phyloP scores from a whole-genome alignment of 1,140 invertebrate genomes.

The Vanessa tameamea region DNA sequence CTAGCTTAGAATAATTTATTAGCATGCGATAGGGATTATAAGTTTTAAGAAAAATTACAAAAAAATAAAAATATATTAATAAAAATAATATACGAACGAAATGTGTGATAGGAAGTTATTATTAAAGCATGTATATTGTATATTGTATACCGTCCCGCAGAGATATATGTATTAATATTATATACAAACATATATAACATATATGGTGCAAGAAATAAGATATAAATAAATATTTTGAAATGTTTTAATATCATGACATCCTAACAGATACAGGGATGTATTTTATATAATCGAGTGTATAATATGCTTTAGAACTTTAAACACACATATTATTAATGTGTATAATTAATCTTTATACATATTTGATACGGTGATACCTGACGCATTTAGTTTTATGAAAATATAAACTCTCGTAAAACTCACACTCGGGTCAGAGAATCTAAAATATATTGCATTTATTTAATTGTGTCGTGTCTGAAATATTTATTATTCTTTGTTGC shows the following conservation, averaged over 20 bases:
- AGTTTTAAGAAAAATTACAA: conserved; percentile 52
- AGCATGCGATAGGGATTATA: conserved; percentile 66
- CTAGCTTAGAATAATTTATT: conserved; percentile 76
- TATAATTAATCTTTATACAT: conserved; percentile 9
- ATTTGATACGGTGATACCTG: conserved; percentile 12
- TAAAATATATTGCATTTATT: conserved; percentile 61
- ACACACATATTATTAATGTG: conserved; percentile 1
- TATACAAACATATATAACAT: conserved; percentile 28
- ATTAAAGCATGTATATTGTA: conserved; percentile 56
- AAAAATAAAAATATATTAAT: conserved; percentile 55
- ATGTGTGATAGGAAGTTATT: conserved; percentile 42
- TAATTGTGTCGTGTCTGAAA: conserved; percentile 47
- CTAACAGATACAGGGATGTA: conserved; percentile 10
- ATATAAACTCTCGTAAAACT: conserved; percentile 1
- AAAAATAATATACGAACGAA: conserved; percentile 49
- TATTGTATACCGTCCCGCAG: conserved; percentile 61
- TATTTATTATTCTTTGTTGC: conserved; percentile 43
- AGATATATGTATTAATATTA: conserved; percentile 40
- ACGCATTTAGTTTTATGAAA: conserved; percentile 14
- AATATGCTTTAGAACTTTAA: conserved; percentile 1
- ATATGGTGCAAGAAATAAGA: conserved; percentile 38
- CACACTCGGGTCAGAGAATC: neutral
- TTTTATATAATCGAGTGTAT: conserved; percentile 13
- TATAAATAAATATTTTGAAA: conserved; percentile 12
- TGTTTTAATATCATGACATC: conserved; percentile 52